Evolutionary conservation across 2,797 vertebrate genomes (phyloP), one percentile per base, ranked within the genome.

Genomic region (Eupleurogrammus muticus): DNA sequence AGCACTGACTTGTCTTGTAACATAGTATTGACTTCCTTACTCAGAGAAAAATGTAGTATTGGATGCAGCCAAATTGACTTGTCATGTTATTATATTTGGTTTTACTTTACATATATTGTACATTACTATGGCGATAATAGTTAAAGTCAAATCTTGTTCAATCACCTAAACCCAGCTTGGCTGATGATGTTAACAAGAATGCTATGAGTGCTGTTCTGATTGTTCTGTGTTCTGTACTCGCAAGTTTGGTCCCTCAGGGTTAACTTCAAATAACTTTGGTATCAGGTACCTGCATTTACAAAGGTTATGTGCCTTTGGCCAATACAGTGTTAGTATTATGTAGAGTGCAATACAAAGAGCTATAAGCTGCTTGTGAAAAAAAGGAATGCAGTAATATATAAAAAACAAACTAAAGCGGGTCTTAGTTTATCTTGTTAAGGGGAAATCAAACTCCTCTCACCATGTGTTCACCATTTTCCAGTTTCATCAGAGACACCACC

Each of bases 381-480:
- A 56, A n/a, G n/a, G n/a, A n/a, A n/a, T n/a, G n/a, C n/a, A n/a
- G n/a, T n/a, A n/a, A n/a, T n/a, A 28, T 24, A 16, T 12, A 8
- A 19, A 50, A 53, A 7, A 0, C 1, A 23, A 72, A 17, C 4
- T 20, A 40, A 47, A n/a, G 54, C 8, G 42, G 47, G 36, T 3
- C 16, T 56, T 0, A 62, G 50, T 11, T 57, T 32, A 55, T 75
- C 40, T 17, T 42, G 56, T 19, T 35, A 66, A 58, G 56, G 53
- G 69, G 36, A 53, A 50, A 36, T 57, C 28, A 24, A 57, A 56
- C 77, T 63, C 73, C 59, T 87, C 89, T 94, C 82, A 94, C 78
- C 75, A 70, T 93, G 70, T 93, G 91, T 74, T 93, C 87, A 87
- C 90, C 92, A 84, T 94, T 87, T 94, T 94, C 79, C 93, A 94